These are phyloP conservation scores for human DNA, from an alignment of 2,113 vertebrate species.

Conservation along the genomic window GRCh38 chr11:55823501-55824000, in stretches of 20 bases:
- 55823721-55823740: background rate
- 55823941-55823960: background rate
- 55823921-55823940: background rate
- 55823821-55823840: background rate
- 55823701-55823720: background rate
- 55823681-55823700: background rate
- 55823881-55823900: background rate
- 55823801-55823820: background rate
- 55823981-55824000: background rate
- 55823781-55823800: background rate
- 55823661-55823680: background rate
- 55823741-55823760: background rate
- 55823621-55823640: background rate
- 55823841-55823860: background rate
- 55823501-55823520: too few species aligned
- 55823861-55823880: background rate
- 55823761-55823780: background rate
- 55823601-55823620: background rate
- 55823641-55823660: background rate
- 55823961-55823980: background rate
- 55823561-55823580: background rate
- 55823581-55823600: background rate
- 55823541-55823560: too few species aligned
- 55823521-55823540: too few species aligned
- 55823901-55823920: background rate